Evolutionary conservation across 2,888 invertebrate genomes (phyloP).

Genomic region (Slavum lentiscoides): DNA sequence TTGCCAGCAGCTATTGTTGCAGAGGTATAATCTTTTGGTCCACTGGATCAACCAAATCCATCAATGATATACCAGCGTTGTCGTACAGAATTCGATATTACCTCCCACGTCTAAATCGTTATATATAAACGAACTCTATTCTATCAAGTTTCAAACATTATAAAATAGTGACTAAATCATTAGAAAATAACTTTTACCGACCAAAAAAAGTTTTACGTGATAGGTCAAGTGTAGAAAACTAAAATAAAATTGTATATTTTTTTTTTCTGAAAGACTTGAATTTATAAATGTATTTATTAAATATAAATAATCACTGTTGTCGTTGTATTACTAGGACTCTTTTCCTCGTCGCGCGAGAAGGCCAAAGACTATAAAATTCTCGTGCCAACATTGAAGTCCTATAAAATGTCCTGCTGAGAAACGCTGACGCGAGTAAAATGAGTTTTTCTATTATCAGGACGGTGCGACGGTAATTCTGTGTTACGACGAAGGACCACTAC

Average conservation of each 20-base stretch:
- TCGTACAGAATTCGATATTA: neutral
- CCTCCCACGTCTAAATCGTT: neutral
- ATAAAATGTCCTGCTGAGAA: conserved; percentile 10
- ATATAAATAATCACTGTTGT: neutral
- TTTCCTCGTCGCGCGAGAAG: neutral
- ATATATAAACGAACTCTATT: neutral
- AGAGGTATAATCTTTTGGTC: conserved; percentile 17
- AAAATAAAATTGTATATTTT: too few relatives aligned
- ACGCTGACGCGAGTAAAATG: conserved; percentile 21
- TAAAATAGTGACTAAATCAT: neutral
- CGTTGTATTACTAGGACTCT: neutral
- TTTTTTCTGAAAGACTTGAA: too few relatives aligned
- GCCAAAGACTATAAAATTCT: conserved; percentile 13
- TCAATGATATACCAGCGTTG: neutral
- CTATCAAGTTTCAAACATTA: neutral
- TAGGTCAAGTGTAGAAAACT: too few relatives aligned
- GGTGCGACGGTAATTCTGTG: neutral
- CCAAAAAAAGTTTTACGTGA: neutral
- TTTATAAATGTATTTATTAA: too few relatives aligned
- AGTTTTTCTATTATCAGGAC: conserved; percentile 3
- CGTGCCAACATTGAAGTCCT: conserved; percentile 15
- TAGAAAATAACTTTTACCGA: neutral
- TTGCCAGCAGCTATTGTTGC: conserved; percentile 23
- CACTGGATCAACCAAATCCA: conserved; percentile 1
- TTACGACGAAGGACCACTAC: neutral